Conservation (phyloP, 2,888 invertebrate species). For the Macaria liturata region DNA sequence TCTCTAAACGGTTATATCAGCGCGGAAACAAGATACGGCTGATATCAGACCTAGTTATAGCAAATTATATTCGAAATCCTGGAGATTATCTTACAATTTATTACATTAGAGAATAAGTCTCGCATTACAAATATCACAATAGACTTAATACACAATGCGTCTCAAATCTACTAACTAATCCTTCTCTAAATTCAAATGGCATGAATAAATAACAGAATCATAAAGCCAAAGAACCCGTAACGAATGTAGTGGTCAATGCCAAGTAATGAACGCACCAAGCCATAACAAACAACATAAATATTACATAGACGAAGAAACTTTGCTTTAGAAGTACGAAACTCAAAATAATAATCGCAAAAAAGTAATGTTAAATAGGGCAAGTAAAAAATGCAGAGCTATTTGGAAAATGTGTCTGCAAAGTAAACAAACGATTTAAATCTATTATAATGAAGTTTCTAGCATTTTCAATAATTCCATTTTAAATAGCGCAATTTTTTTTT, state of each 20-base stretch:
- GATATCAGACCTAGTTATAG: conserved; percentile 1
- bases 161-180: conserved; percentile 31
- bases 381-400: no score
- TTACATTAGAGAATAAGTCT: conserved; percentile 5
- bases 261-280: conserved; percentile 38
- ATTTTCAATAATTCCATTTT: no score
- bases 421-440: no score
- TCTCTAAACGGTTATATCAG: conserved; percentile 7
- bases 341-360: no score
- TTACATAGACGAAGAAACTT: no score
- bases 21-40: conserved; percentile 1
- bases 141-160: conserved; percentile 26
- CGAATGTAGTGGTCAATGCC: conserved; percentile 52
- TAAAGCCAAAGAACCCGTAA: conserved; percentile 39
- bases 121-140: conserved; percentile 3
- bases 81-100: conserved; percentile 14
- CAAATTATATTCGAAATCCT: not conserved
- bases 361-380: no score
- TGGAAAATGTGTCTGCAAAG: no score
- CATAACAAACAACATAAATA: conserved; percentile 29
- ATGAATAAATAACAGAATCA: conserved; percentile 37
- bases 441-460: no score
- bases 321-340: no score
- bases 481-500: no score
- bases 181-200: conserved; percentile 37